Evolutionary conservation across 2,888 invertebrate species (phyloP), one percentile per base, ranked within the genome.

Genomic region (Microdon myrmicae): DNA sequence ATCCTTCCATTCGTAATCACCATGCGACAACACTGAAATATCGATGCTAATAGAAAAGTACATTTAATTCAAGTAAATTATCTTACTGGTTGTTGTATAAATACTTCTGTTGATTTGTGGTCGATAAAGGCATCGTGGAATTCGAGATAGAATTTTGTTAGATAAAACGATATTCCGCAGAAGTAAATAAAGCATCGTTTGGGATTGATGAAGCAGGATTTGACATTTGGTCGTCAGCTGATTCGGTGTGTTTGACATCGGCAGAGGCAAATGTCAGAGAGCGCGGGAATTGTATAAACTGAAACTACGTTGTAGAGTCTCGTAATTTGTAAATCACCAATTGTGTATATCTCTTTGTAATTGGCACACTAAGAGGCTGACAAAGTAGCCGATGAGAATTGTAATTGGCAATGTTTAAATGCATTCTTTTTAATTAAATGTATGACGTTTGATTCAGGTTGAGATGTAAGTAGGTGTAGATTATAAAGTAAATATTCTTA

Each of bases 1-100:
- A 78, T 96, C 94, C 80, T 93, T 85, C 88, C 89, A 92, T 82
- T 96, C 96, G 78, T 89, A 96, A 81, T 90, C 90, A n/a, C 90
- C 90, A 74, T 90, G 90, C 16, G 68, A 68, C 19, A 71, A 39
- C 7, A 25, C 77, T 77, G 58, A 8, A 67, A 58, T 45, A 16
- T 17, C 28, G 10, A n/a, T 23, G 13, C 12, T 16, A 5, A 22
- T 13, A 39, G 12, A 34, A 20, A 6, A 25, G 4, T 14, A 1
- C 9, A 14, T n/a, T 13, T 6, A 29, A 6, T 41, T 14, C 2
- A 8, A 22, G 7, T 8, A 16, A 29, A 29, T 10, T 8, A 23
- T 49, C 3, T 8, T 70, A 76, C 78, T 31, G n/a, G 37, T 54
- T 44, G 78, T 72, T 4, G 70, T 71, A 23, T 76, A 73, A 13